Evolutionary conservation across 1,140 invertebrate genomes (phyloP), one percentile per base, ranked within the genome.

Genomic region (Glossosoma conforme): DNA sequence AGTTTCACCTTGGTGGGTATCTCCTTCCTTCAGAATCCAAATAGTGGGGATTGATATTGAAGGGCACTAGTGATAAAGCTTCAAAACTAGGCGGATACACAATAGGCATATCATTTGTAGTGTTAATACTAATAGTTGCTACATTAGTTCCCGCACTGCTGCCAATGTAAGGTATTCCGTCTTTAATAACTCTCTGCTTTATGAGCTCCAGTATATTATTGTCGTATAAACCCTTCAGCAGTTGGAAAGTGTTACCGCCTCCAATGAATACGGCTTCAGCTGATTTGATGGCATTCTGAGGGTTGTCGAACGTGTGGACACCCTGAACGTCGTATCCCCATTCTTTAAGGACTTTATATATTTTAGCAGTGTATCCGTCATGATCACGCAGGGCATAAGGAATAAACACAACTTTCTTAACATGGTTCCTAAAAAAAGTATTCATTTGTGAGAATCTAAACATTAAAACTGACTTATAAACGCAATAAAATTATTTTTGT

Each of bases 21-120:
- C 78, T 60, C 66, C 74, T 11, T 70, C n/a, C 60, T 58, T 81
- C 70, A 30, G 78, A 62, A 43, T 91, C 87, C 55, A 87, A 64
- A 64, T 88, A 92, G 67, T 92, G 89, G 24, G 88, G 86, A 68
- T 91, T 92, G 32, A 92, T 89, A 65, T 92, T 91, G 64, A 91
- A 91, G 2, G 86, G 85, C 2, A 92, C 80, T 11, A 92, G 72
- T 14, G 71, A 74, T 30, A 91, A 68, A 5, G 85, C 87, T 52
- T 82, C 70, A 70, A 91, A 89, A 45, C 70, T 77, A 17, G 83
- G 84, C 51, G 87, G 87, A 66, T 82, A 83, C 30, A 84, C 79
- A 43, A 92, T 89, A 3, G 89, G 88, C 88, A 89, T 91, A 67
- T 90, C 88, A 77, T 89, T 91, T 46, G 87, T 91, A 37, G 86